Base-by-base conservation (phyloP, 2,113 vertebrate species). In the Percopsis transmontana region DNA sequence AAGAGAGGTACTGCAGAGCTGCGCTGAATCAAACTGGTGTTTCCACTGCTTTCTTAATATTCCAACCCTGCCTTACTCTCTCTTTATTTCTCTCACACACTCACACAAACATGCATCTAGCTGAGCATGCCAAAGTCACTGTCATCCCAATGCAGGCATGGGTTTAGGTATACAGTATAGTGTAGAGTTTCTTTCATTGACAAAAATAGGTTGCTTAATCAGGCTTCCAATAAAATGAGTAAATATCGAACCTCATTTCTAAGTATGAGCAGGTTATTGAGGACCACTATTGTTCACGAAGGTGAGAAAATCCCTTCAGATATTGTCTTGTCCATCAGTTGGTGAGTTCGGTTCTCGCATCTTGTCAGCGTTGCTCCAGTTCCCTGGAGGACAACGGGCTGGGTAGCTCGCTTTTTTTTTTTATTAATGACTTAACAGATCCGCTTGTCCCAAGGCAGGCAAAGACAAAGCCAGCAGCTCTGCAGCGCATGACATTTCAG, bases 361-460 rank as follows among this genome's bases (percentile, higher is more conserved):
- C 76, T 64, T 82, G 79, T 85, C 87, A 72, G 76, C 79, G 69
- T 78, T 84, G 70, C 85, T 72, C 70, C 65, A n/a, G 39, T 72
- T 66, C 80, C 86, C 77, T 83, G 62, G 74, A 87, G 83, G 81
- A 70, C 63, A 84, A 79, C 72, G 69, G 81, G 77, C 81, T 84
- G 83, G 81, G 72, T 87, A 81, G 71, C 85, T 77, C n/a, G n/a
- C n/a, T n/a, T n/a, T n/a, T n/a, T 79, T 76, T 54, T 70, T 85
- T 82, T 87, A 80, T 81, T 89, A 89, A 85, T 81, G 83, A 76
- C 85, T 89, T 81, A 77, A 82, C 81, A 76, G 80, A 85, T 89
- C 83, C 81, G 83, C 80, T 74, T 65, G 50, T 78, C 74, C 66
- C 60, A 78, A 72, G 80, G 75, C 80, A 81, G 66, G 75, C 77